Percentiles rank a stretch among this genome's conserved stretches.
These are phyloP conservation scores for Crotalus tigris DNA, from an alignment of 2,113 vertebrate species.

Conservation along the genomic window DNA sequence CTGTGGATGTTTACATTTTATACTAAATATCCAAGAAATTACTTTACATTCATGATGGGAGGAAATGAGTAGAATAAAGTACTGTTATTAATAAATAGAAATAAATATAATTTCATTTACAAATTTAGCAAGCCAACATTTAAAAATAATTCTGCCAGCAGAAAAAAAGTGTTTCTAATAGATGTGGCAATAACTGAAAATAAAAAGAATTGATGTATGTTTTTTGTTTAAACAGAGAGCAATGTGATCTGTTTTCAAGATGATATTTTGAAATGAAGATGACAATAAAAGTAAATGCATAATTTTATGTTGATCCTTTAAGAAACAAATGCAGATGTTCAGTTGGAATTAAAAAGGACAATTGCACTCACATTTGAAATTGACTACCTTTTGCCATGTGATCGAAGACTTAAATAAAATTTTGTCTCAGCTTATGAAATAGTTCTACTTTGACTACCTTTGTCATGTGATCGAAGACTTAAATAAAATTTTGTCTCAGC, in stretches of 20 bases:
- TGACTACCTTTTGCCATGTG: background rate
- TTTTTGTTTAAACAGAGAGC: background rate
- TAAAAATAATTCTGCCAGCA: conserved; percentile 41
- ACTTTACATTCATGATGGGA: background rate
- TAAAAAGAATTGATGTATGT: background rate
- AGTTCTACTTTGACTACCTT: background rate
- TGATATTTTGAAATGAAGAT: background rate
- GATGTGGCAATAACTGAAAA: background rate
- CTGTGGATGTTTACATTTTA: background rate
- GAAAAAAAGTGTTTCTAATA: background rate
- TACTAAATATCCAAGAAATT: background rate
- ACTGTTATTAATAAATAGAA: conserved; percentile 42
- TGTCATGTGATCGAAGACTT: background rate
- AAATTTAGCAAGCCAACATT: conserved; percentile 8
- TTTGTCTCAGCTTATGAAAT: background rate
- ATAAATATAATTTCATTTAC: conserved; percentile 31
- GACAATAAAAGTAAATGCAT: background rate
- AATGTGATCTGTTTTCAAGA: background rate
- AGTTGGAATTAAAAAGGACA: background rate
- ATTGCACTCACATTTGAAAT: background rate
- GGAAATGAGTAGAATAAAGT: conserved; percentile 20
- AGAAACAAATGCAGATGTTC: background rate
- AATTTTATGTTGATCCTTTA: background rate
- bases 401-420: background rate
- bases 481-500: background rate